phyloP scores from a whole-genome alignment of 2,113 vertebrate genomes.

The Pelodiscus sinensis region DNA sequence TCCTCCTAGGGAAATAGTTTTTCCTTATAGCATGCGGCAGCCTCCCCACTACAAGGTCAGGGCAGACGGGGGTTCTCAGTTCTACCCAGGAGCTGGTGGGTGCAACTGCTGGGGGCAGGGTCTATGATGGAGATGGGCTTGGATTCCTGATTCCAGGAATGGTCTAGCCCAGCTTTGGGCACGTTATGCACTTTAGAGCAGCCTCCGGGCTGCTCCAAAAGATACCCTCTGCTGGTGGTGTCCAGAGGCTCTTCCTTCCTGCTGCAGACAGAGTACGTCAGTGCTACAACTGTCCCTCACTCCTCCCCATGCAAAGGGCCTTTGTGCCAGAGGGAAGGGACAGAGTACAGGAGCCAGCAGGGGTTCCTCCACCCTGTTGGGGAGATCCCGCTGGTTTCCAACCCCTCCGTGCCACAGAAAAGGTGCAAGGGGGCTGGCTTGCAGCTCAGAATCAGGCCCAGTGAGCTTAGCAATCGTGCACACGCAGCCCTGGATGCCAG shows the following conservation, averaged over 20 bases:
- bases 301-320: neutral
- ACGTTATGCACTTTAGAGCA: neutral
- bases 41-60: too few species aligned
- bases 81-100: neutral
- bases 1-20: too few species aligned
- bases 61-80: neutral
- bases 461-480: neutral
- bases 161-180: neutral
- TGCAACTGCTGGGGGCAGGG: neutral
- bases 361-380: neutral
- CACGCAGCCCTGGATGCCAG: neutral
- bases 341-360: neutral
- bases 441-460: neutral
- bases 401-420: neutral
- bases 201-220: neutral
- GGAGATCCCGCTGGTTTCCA: neutral
- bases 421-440: neutral
- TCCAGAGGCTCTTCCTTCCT: neutral
- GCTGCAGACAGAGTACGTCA: too few species aligned
- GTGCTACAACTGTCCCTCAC: neutral
- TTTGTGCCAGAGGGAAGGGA: neutral
- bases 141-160: neutral
- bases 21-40: too few species aligned
- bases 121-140: neutral
- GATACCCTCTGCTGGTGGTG: neutral